These are phyloP conservation scores for Meiosimyza decipiens DNA, from an alignment of 2,888 invertebrate genomes.

Conservation along the genomic window DNA sequence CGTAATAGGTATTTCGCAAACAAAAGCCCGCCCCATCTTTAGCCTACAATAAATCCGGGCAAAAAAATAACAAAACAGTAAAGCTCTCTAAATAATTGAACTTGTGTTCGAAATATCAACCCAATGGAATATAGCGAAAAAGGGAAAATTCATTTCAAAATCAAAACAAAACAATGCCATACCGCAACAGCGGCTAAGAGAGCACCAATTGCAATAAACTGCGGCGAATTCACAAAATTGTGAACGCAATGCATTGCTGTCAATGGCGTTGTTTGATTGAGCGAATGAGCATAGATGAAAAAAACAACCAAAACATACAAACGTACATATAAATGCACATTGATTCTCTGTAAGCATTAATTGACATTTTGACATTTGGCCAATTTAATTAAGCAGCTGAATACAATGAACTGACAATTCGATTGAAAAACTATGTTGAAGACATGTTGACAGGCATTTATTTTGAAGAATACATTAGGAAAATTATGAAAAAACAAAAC, in stretches of 20 bases:
- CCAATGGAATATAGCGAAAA: conserved; percentile 34
- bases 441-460: conserved; percentile 9
- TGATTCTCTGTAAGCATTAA: conserved; percentile 7
- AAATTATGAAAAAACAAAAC: too few species aligned
- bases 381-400: conserved; percentile 16
- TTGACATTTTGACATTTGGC: conserved; percentile 34
- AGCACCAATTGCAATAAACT: conserved; percentile 47
- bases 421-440: not conserved
- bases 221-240: conserved; percentile 40
- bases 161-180: conserved; percentile 6
- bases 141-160: too few species aligned
- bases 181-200: conserved; percentile 1
- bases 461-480: too few species aligned
- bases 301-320: not conserved
- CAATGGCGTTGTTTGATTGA: conserved; percentile 14
- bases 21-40: too few species aligned
- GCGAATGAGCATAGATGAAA: not conserved
- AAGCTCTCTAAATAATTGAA: not conserved
- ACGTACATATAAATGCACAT: not conserved
- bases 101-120: conserved; percentile 37
- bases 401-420: not conserved
- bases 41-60: conserved; percentile 56
- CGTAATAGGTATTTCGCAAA: too few species aligned
- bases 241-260: conserved; percentile 1
- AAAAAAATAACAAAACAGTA: conserved; percentile 55